phyloP scores from a whole-genome alignment of 1,140 invertebrate genomes.

The Zaprionus inermis region DNA sequence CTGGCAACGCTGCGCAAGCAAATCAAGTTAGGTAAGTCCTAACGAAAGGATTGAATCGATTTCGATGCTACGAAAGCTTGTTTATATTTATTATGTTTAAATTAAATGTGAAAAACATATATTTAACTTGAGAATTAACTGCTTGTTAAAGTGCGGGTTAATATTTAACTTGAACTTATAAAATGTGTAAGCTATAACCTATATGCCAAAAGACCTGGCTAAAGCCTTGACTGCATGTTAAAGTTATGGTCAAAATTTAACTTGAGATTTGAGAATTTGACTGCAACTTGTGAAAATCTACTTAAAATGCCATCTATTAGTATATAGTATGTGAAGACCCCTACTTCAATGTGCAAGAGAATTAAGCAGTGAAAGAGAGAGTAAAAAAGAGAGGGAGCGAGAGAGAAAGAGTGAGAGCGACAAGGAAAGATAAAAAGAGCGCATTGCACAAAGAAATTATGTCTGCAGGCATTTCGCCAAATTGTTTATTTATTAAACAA shows the following conservation, averaged over 20 bases:
- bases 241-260: background rate
- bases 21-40: background rate
- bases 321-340: background rate
- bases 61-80: no score
- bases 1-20: background rate
- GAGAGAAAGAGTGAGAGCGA: background rate
- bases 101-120: no score
- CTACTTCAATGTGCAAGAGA: background rate
- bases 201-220: no score
- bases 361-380: background rate
- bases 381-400: background rate
- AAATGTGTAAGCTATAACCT: no score
- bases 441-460: background rate
- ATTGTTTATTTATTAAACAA: conserved; percentile 8
- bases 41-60: no score
- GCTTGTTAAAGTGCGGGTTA: background rate
- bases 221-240: no score
- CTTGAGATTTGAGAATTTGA: background rate
- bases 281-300: background rate
- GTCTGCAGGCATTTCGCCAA: background rate
- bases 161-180: background rate
- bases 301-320: background rate
- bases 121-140: background rate
- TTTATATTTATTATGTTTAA: no score
- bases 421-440: background rate